These are phyloP conservation scores for Drosophila lini DNA, from an alignment of 1,140 invertebrate species.

Conservation along the genomic window DNA sequence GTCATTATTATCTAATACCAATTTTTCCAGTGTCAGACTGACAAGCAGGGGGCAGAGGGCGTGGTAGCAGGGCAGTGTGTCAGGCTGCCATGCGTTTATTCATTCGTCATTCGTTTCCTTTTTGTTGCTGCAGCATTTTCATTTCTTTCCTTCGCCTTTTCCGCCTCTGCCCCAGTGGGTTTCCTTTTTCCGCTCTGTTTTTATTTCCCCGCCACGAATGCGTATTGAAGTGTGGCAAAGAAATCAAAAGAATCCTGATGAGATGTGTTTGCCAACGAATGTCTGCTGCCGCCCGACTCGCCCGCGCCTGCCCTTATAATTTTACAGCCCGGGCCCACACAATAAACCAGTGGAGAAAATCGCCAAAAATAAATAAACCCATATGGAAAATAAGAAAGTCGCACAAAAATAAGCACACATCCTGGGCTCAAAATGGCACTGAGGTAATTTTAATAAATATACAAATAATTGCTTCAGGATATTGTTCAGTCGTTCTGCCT, in stretches of 20 bases:
- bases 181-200: constrained; percentile 26
- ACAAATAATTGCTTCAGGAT: constrained; percentile 53
- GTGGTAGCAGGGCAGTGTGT: constrained; percentile 45
- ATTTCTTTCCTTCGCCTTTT: constrained; percentile 35
- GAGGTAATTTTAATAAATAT: constrained; percentile 63
- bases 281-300: not conserved
- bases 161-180: constrained; percentile 7
- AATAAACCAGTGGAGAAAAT: constrained; percentile 31
- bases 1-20: not conserved
- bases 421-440: constrained; percentile 26
- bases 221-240: constrained; percentile 74
- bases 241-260: constrained; percentile 80
- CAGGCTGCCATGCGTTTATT: constrained; percentile 77
- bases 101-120: constrained; percentile 75
- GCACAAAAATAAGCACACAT: constrained; percentile 24
- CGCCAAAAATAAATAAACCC: constrained; percentile 46
- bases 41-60: constrained; percentile 15
- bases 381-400: constrained; percentile 44
- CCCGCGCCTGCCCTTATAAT: constrained; percentile 40
- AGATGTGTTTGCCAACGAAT: constrained; percentile 56
- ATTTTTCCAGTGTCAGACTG: constrained; percentile 41
- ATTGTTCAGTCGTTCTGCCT: constrained; percentile 21
- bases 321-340: constrained; percentile 29
- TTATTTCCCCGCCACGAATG: constrained; percentile 59
- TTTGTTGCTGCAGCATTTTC: constrained; percentile 63